Conservation (phyloP, 2,888 invertebrate genomes). For the Drosophila mimetica region DNA sequence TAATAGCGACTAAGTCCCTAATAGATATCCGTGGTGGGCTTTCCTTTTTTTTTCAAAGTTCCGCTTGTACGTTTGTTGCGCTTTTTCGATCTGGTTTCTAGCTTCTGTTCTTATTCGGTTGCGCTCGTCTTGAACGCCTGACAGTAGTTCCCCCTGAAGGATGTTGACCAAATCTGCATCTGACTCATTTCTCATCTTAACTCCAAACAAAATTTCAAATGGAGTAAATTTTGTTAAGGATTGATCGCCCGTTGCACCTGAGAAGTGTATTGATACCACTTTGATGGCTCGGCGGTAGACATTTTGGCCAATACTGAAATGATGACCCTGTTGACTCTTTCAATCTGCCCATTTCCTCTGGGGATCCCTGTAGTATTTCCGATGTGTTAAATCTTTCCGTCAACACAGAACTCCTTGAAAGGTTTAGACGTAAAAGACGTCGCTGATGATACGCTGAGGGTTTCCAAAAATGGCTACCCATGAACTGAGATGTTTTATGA, state of each 20-base stretch:
- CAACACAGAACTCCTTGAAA: not conserved
- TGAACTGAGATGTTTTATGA: not conserved
- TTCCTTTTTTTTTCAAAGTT: constrained; percentile 1
- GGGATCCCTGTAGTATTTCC: not conserved
- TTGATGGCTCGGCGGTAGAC: too few species aligned
- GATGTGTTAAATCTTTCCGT: not conserved
- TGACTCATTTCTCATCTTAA: not conserved
- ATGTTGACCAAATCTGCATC: not conserved
- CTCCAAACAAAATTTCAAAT: not conserved
- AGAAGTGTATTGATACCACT: too few species aligned
- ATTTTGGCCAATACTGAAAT: not conserved
- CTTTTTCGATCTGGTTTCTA: constrained; percentile 2
- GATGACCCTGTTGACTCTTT: not conserved
- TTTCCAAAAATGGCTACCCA: not conserved
- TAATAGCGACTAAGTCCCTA: not conserved
- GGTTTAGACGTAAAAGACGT: not conserved
- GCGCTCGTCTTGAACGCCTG: constrained; percentile 3
- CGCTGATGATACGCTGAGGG: not conserved
- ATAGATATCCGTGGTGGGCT: not conserved
- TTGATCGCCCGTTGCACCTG: not conserved
- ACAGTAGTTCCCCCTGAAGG: not conserved
- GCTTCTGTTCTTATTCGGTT: constrained; percentile 6
- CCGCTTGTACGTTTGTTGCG: not conserved
- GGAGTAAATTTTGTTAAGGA: not conserved
- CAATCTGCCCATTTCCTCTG: constrained; percentile 1